Percentiles rank a stretch among this genome's conserved stretches.
phyloP scores from a whole-genome alignment of 2,113 vertebrate species.

The Pelusios castaneus region DNA sequence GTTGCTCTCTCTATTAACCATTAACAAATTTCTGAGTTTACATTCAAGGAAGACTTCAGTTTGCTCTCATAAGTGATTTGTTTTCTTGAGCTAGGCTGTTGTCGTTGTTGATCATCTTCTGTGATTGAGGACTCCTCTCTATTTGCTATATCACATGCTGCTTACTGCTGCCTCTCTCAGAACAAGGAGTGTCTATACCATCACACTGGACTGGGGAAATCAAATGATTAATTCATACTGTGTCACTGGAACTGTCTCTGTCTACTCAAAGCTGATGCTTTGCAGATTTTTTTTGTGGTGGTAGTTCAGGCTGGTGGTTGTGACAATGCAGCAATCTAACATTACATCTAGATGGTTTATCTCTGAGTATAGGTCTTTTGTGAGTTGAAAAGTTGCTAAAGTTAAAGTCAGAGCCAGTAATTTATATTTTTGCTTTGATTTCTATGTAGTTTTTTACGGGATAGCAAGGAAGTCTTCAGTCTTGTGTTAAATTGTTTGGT shows the following conservation, averaged over 20 bases:
- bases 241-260: not conserved
- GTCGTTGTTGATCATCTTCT: not conserved
- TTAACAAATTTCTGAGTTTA: not conserved
- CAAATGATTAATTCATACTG: not conserved
- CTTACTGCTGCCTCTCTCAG: not conserved
- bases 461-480: not conserved
- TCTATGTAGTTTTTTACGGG: not conserved
- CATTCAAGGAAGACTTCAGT: slow-evolving; percentile 16
- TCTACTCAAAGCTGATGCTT: not conserved
- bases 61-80: not conserved
- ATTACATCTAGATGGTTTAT: not conserved
- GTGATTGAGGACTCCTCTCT: not conserved
- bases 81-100: not conserved
- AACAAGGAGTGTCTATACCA: not conserved
- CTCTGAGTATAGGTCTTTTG: not conserved
- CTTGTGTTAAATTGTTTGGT: not conserved
- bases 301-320: not conserved
- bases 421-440: not conserved
- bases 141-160: not conserved
- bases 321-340: not conserved
- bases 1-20: not conserved
- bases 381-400: not conserved
- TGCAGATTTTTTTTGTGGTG: not conserved
- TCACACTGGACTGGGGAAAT: not conserved
- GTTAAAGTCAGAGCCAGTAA: not conserved